Conservation (phyloP, 2,113 vertebrate species). For the Salminus brasiliensis region DNA sequence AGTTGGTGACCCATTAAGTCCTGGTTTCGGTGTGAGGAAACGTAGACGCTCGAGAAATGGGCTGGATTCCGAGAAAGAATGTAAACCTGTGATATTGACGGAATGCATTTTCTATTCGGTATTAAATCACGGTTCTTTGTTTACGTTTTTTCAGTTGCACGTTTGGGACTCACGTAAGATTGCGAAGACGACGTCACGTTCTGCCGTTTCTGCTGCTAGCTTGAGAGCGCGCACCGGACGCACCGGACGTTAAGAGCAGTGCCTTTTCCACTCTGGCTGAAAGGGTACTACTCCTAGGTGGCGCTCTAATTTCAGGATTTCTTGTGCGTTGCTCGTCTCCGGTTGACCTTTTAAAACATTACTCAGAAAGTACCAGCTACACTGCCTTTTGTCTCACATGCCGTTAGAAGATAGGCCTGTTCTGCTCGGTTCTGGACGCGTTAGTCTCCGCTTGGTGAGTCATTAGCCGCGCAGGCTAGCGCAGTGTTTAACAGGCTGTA, state of each 20-base stretch:
- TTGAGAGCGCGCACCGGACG: not conserved
- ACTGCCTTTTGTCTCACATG: slow-evolving; percentile 80
- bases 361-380: slow-evolving; percentile 82
- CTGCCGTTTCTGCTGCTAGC: slow-evolving; percentile 30
- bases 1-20: slow-evolving; percentile 39
- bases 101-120: slow-evolving; percentile 70
- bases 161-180: slow-evolving; percentile 50
- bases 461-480: slow-evolving; percentile 61
- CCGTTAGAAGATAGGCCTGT: slow-evolving; percentile 54
- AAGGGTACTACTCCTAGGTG: slow-evolving; percentile 57
- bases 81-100: slow-evolving; percentile 66
- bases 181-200: not conserved
- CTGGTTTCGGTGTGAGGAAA: not conserved
- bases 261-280: slow-evolving; percentile 65
- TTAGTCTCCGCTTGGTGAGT: slow-evolving; percentile 25
- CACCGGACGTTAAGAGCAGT: slow-evolving; percentile 56
- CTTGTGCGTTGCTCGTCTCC: slow-evolving; percentile 4
- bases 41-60: slow-evolving; percentile 2
- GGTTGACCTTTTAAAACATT: slow-evolving; percentile 72
- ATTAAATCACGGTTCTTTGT: slow-evolving; percentile 58
- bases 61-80: slow-evolving; percentile 64
- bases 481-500: slow-evolving; percentile 67
- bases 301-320: slow-evolving; percentile 7
- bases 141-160: slow-evolving; percentile 26
- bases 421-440: slow-evolving; percentile 63